Evolutionary conservation across 2,113 vertebrate genomes (phyloP).

Genomic region (Phylloscopus trochilus): DNA sequence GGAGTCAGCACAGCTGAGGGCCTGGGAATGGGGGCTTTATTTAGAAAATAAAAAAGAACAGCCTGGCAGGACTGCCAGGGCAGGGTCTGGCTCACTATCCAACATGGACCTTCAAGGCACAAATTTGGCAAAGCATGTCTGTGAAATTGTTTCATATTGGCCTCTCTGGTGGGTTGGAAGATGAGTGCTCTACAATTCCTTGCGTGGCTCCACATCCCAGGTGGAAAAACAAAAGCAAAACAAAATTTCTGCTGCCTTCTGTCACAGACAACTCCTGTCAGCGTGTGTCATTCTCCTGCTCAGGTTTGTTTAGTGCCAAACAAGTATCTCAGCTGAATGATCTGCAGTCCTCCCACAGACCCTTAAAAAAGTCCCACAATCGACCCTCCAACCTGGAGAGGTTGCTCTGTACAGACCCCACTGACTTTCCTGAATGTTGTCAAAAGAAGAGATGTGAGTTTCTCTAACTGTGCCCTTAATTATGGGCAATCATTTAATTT

Average conservation of each 20-base stretch:
- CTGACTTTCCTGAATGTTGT: background rate
- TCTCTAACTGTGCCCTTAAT: background rate
- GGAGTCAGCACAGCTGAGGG: background rate
- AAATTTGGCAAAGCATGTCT: accelerated
- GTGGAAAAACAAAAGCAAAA: background rate
- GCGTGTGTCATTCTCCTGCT: background rate
- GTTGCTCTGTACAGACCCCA: background rate
- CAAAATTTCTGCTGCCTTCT: background rate
- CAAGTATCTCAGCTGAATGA: background rate
- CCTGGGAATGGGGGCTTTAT: background rate
- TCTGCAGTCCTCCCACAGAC: accelerated
- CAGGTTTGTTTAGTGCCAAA: background rate
- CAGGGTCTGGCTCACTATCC: background rate
- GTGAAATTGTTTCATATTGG: background rate
- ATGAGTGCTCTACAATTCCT: background rate
- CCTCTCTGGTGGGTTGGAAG: background rate
- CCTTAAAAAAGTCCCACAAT: background rate
- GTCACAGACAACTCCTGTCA: background rate
- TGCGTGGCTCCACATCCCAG: too few species aligned
- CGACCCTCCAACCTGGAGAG: background rate
- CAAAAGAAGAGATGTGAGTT: background rate
- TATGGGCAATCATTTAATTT: background rate
- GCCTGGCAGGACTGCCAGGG: background rate
- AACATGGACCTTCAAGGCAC: background rate
- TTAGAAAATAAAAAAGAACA: background rate